Base-by-base conservation (phyloP, 2,113 vertebrate species). In the Patagioenas fasciata region DNA sequence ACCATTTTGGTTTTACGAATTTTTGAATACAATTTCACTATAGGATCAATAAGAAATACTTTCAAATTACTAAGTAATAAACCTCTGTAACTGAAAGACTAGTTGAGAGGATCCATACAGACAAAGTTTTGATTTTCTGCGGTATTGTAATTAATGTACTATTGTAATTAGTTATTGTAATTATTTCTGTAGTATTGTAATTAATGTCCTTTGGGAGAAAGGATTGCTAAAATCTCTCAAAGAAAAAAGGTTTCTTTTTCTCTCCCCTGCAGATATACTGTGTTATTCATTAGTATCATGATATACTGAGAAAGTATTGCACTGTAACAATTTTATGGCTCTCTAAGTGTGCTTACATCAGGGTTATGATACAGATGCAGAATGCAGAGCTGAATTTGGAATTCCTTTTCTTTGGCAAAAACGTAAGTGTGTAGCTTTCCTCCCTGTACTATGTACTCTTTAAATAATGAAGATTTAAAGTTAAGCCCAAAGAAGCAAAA, bases 11-110 rank as follows among this genome's bases (percentile, higher is more conserved):
- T n/a, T n/a, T n/a, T n/a, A n/a, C n/a, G n/a, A n/a, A n/a, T n/a
- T n/a, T 97, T 96, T 86, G 48, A 44, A 60, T 81, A 16, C 78
- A 80, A 62, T 17, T 57, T 81, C 28, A 56, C 11, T 53, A 56
- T 20, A 42, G 57, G 56, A 53, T 94, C 44, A 91, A 83, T 51
- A 84, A 65, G 28, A 7, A 60, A 25, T 44, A 16, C 15, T 88
- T 75, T 44, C 18, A 92, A 79, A 36, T 67, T 50, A 21, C 13
- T 60, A 73, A 80, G n/a, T 66, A 57, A 31, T 88, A 89, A 81
- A 78, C 56, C 4, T 89, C 44, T 31, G 69, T 86, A 58, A 40
- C 42, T 60, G 19, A 67, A 81, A 70, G n/a, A 62, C 87, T 73
- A 77, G 88, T 81, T 85, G 67, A 65, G 91, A 36, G 36, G 28